These are phyloP conservation scores for Phragmatobia fuliginosa DNA, from an alignment of 2,888 invertebrate genomes.

Conservation along the genomic window DNA sequence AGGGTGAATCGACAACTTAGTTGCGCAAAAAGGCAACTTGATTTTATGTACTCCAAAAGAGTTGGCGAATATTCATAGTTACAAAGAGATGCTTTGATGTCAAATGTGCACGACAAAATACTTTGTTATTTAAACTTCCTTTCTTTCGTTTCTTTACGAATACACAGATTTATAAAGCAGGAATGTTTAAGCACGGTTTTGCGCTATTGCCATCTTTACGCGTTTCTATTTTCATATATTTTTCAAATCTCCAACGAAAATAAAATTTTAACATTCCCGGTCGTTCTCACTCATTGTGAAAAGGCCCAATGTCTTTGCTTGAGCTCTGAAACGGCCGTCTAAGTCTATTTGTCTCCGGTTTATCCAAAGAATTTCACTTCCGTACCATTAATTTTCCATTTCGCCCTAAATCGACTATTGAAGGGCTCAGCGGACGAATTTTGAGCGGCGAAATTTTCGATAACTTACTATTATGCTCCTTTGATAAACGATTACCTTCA, in stretches of 20 bases:
- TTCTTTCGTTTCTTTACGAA: slow-evolving; percentile 1
- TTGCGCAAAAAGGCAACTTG: neutral
- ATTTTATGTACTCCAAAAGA: neutral
- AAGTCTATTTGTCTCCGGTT: slow-evolving; percentile 70
- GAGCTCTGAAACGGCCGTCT: slow-evolving; percentile 61
- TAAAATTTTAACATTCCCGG: slow-evolving; percentile 31
- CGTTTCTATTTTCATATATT: slow-evolving; percentile 6
- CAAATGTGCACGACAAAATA: slow-evolving; percentile 1
- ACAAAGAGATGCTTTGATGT: neutral
- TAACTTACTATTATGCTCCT: slow-evolving; percentile 67
- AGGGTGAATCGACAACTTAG: neutral
- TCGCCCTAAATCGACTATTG: slow-evolving; percentile 74
- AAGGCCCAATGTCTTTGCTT: slow-evolving; percentile 56
- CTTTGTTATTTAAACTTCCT: neutral
- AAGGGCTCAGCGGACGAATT: slow-evolving; percentile 67
- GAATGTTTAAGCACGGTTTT: neutral
- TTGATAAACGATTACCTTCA: slow-evolving; percentile 56
- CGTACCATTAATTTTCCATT: slow-evolving; percentile 82
- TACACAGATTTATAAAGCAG: neutral
- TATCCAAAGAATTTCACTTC: slow-evolving; percentile 77
- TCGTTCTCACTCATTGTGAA: slow-evolving; percentile 51
- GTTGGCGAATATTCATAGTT: neutral
- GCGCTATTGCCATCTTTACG: neutral
- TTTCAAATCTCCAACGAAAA: slow-evolving; percentile 30
- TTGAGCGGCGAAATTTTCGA: slow-evolving; percentile 67